Conservation (phyloP, 2,113 vertebrate genomes). For the Phasianus colchicus region DNA sequence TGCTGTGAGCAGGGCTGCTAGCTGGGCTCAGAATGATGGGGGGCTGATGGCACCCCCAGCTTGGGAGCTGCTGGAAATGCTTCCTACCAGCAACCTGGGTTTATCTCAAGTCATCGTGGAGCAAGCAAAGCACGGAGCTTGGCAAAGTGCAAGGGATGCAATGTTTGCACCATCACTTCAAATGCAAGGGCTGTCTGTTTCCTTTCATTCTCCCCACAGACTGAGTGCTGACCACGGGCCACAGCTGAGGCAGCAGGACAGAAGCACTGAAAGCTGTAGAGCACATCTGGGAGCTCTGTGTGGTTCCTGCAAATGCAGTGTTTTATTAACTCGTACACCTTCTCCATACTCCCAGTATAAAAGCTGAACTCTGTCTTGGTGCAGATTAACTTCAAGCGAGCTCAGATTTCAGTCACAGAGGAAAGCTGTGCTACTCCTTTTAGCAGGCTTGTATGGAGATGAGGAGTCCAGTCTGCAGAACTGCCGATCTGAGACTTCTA, state of each 20-base stretch:
- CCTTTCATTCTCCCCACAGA: not conserved
- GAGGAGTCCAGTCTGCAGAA: not conserved
- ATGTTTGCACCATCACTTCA: not conserved
- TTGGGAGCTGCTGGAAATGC: not conserved
- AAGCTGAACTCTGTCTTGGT: not conserved
- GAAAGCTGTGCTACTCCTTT: not conserved
- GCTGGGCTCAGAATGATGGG: rapidly evolving
- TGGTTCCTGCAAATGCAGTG: not conserved
- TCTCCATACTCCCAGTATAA: not conserved
- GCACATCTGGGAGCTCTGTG: not conserved
- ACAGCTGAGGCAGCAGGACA: not conserved
- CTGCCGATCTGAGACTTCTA: not conserved
- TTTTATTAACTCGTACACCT: not conserved
- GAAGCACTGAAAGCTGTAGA: not conserved
- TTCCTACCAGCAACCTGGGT: not conserved
- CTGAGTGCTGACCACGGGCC: not conserved
- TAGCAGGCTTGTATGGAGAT: not conserved
- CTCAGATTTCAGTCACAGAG: not conserved
- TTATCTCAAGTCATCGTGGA: not conserved
- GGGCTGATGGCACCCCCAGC: not conserved
- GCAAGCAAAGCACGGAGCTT: not conserved
- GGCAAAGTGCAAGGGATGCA: not conserved
- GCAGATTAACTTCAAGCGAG: not conserved
- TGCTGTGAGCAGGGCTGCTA: rapidly evolving
- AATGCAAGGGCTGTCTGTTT: not conserved